A percentile compares a stretch with the other conserved stretches of the same genome.
Conservation (phyloP, 2,888 invertebrate species). For the Halictus quadricinctus region DNA sequence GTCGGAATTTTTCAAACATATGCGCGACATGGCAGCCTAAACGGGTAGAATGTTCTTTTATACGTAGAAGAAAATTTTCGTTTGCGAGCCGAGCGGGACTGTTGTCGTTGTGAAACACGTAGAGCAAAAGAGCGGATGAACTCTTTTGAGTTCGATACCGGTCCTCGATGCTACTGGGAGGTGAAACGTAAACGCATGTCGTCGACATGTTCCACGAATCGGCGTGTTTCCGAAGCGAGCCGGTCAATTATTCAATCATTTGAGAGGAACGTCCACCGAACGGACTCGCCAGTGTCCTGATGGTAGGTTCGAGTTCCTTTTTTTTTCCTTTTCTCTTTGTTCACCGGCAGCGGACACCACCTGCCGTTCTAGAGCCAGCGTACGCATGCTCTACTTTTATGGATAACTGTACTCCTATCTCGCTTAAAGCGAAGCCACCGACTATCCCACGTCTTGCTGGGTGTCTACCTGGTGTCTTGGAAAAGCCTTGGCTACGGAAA, state of each 20-base stretch:
- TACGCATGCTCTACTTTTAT: conserved; percentile 76
- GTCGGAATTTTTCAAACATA: not conserved
- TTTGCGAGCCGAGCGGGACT: not conserved
- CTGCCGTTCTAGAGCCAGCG: conserved; percentile 71
- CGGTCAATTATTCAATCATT: conserved; percentile 61
- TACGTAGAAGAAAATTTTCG: not conserved
- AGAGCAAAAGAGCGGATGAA: not conserved
- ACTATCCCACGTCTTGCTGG: conserved; percentile 55
- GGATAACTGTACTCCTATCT: conserved; percentile 74
- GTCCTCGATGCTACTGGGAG: not conserved
- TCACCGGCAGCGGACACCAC: conserved; percentile 72
- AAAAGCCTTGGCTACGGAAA: conserved; percentile 11
- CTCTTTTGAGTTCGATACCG: too few species aligned
- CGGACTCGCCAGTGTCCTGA: conserved; percentile 56
- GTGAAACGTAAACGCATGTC: conserved; percentile 29
- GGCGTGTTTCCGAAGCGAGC: conserved; percentile 33
- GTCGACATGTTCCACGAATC: conserved; percentile 25
- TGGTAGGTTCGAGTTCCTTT: conserved; percentile 53
- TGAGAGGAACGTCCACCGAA: conserved; percentile 37
- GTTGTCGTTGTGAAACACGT: not conserved
- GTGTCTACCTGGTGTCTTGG: conserved; percentile 56
- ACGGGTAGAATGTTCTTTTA: not conserved
- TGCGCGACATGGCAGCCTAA: not conserved
- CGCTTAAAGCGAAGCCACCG: conserved; percentile 64
- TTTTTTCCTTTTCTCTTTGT: conserved; percentile 68